Conservation (phyloP, 2,797 vertebrate species). For the Mus minutoides region DNA sequence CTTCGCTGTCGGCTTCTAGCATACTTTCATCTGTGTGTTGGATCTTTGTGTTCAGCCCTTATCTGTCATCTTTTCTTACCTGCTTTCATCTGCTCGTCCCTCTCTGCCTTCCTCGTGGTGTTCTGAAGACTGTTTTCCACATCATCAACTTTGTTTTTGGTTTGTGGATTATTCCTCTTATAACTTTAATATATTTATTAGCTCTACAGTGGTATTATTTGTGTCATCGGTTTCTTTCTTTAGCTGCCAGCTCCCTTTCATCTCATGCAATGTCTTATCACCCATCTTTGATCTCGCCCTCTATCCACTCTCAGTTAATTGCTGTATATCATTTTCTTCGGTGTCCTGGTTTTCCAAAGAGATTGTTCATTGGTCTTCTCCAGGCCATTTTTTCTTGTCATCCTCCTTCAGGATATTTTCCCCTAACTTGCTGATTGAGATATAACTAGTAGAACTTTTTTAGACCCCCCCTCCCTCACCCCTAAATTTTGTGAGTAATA, state of each 20-base stretch:
- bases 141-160: constrained; percentile 68
- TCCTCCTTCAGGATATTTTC: background rate
- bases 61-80: constrained; percentile 69
- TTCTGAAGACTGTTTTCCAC: constrained; percentile 71
- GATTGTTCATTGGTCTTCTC: constrained; percentile 32
- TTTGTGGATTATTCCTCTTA: constrained; percentile 64
- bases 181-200: constrained; percentile 72
- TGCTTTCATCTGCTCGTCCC: constrained; percentile 71
- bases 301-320: constrained; percentile 65
- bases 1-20: constrained; percentile 52
- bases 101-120: constrained; percentile 48
- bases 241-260: constrained; percentile 68
- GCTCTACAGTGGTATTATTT: constrained; percentile 66
- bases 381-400: background rate
- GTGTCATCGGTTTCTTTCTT: constrained; percentile 73
- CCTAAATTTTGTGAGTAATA: background rate
- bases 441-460: background rate
- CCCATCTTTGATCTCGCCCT: constrained; percentile 72
- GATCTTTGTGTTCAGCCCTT: constrained; percentile 65
- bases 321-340: constrained; percentile 61
- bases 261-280: constrained; percentile 59
- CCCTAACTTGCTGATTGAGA: background rate
- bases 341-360: constrained; percentile 52
- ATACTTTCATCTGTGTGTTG: constrained; percentile 71
- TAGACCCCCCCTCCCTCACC: background rate